These are phyloP conservation scores for Acromyrmex heyeri DNA, from an alignment of 1,140 invertebrate species.

Conservation along the genomic window DNA sequence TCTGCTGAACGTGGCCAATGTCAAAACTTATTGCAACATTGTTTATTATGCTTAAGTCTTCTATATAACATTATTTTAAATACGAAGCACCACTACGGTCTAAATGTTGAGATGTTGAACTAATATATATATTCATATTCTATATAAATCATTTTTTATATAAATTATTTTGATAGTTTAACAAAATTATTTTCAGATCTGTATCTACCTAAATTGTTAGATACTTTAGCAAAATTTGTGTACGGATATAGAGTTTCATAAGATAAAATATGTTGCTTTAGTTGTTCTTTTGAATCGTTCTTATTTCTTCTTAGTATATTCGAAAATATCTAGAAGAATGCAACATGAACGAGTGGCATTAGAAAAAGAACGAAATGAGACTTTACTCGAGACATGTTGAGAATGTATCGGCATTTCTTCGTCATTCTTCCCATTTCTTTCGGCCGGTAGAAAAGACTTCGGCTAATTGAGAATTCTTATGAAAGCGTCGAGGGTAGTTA, in stretches of 20 bases:
- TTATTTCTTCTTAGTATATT: not conserved
- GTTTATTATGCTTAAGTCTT: no score
- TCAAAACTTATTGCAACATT: no score
- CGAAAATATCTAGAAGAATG: not conserved
- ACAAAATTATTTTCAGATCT: no score
- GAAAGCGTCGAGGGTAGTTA: conserved; percentile 26
- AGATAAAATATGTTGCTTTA: not conserved
- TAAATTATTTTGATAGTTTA: no score
- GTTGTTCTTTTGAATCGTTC: not conserved
- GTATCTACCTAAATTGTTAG: no score
- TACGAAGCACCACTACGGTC: no score
- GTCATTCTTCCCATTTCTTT: conserved; percentile 32
- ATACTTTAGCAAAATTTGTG: no score
- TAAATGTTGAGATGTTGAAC: no score
- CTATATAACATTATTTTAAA: no score
- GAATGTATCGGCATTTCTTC: conserved; percentile 9
- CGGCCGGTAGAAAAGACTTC: not conserved
- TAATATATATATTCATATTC: no score
- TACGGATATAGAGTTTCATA: not conserved
- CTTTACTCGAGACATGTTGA: not conserved
- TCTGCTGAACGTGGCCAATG: no score
- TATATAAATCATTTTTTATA: no score
- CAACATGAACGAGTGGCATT: not conserved
- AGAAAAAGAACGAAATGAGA: not conserved
- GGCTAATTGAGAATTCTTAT: conserved; percentile 64